Base-by-base conservation (phyloP, 2,113 vertebrate genomes). In the Oncorhynchus clarkii region DNA sequence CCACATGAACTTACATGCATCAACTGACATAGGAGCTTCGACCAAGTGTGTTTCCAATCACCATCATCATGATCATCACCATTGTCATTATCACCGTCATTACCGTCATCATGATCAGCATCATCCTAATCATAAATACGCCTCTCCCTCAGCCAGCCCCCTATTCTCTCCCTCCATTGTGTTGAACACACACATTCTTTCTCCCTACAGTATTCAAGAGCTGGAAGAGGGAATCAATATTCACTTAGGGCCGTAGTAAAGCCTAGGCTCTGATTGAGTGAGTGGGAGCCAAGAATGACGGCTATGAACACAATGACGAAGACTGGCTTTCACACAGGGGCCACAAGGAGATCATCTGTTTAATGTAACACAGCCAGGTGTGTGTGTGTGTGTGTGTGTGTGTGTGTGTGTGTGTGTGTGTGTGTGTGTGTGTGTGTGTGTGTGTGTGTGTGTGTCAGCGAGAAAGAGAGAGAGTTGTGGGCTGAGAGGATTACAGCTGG, bases 231-330 rank as follows among this genome's bases (percentile, higher is more conserved):
- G 59, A 62, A 62, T 62, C 59, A 62, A 62, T 62, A 62, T 62
- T 24, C 59, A 62, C 16, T 24, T 62, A 7, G n/a, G 59, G 20
- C 59, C 59, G n/a, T 62, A 24, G 16, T 4, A 86, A 86, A 81
- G 88, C 85, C 85, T 71, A 59, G 22, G 78, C 87, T 86, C 90
- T 91, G 88, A 90, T 90, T 86, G 87, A 90, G 87, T 90, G 88
- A 89, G 90, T 88, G 88, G 84, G 89, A 90, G 87, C 88, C 80
- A 82, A 34, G 71, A 77, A 80, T 84, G 88, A 89, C 86, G 86
- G 86, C 86, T 82, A 78, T 78, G 82, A 88, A 88, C 85, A 87
- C 88, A 85, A 86, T 79, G 81, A 77, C 78, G 51, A 82, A 54
- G 16, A 67, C 49, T 85, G 29, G 7, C 72, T 85, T 77, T 79